Conservation (phyloP, 1,140 invertebrate species). For the Doryteuthis pealeii region DNA sequence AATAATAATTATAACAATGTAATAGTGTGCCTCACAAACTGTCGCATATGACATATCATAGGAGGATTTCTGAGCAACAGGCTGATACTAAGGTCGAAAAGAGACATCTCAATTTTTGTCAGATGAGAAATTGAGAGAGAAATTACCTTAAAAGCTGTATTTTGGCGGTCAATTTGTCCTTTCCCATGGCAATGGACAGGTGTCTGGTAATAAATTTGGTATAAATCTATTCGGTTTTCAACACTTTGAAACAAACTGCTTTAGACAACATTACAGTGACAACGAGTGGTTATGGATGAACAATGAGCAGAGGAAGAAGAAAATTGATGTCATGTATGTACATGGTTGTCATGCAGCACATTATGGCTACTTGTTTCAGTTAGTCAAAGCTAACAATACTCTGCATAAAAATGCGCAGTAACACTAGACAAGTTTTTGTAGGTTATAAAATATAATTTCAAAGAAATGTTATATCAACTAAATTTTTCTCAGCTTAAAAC, state of each 20-base stretch:
- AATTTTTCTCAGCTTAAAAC: too few species aligned
- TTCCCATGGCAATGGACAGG: conserved; percentile 8
- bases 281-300: neutral
- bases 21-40: neutral
- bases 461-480: too few species aligned
- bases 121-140: conserved; percentile 7
- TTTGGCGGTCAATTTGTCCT: conserved; percentile 9
- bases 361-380: too few species aligned
- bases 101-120: conserved; percentile 2
- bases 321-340: too few species aligned
- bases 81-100: neutral
- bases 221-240: conserved; percentile 10
- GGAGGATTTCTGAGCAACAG: neutral
- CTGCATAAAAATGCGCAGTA: too few species aligned
- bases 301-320: neutral
- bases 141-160: conserved; percentile 11
- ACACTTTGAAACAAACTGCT: neutral
- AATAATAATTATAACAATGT: too few species aligned
- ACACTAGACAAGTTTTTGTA: too few species aligned
- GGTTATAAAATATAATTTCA: too few species aligned
- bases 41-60: conserved; percentile 1
- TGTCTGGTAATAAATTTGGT: conserved; percentile 9
- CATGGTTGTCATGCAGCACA: too few species aligned
- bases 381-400: too few species aligned
- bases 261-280: conserved; percentile 9